These are phyloP conservation scores for Astropecten irregularis DNA, from an alignment of 53 echinoderm and acorn worm species.

Conservation along the genomic window DNA sequence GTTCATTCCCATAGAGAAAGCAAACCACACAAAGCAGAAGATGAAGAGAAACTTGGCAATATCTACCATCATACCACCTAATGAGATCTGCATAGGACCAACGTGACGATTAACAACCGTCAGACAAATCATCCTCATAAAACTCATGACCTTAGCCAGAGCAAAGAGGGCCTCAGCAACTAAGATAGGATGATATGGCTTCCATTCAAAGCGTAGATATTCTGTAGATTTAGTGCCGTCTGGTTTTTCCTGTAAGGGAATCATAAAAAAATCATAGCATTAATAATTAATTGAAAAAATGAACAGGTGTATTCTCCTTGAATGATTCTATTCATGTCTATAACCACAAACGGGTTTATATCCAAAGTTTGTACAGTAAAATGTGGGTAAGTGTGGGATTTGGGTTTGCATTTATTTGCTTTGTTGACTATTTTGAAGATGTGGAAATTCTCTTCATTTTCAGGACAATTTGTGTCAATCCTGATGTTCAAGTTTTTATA, in stretches of 20 bases:
- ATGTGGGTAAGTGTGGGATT: too few relatives aligned
- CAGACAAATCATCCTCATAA: constrained; percentile 86
- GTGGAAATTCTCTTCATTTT: too few relatives aligned
- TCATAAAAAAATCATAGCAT: background rate
- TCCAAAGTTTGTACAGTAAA: too few relatives aligned
- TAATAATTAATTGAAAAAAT: too few relatives aligned
- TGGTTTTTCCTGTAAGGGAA: constrained; percentile 14
- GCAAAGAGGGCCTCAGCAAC: constrained; percentile 93
- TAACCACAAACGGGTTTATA: too few relatives aligned
- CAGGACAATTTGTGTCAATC: too few relatives aligned
- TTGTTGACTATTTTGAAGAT: too few relatives aligned
- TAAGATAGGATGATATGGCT: constrained; percentile 79
- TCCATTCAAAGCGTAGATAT: constrained; percentile 62
- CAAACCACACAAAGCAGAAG: constrained; percentile 97
- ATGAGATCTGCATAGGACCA: constrained; percentile 96
- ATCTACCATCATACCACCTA: constrained; percentile 96
- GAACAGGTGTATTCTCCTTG: background rate
- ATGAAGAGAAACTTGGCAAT: constrained; percentile 88
- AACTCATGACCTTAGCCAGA: constrained; percentile 91
- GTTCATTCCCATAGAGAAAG: constrained; percentile 95
- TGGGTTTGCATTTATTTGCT: too few relatives aligned
- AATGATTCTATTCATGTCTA: background rate
- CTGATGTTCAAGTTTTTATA: too few relatives aligned
- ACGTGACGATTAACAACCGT: constrained; percentile 90
- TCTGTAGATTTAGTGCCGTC: background rate